Evolutionary conservation across 2,113 vertebrate genomes (phyloP).

Genomic region (Pygathrix nemaeus): DNA sequence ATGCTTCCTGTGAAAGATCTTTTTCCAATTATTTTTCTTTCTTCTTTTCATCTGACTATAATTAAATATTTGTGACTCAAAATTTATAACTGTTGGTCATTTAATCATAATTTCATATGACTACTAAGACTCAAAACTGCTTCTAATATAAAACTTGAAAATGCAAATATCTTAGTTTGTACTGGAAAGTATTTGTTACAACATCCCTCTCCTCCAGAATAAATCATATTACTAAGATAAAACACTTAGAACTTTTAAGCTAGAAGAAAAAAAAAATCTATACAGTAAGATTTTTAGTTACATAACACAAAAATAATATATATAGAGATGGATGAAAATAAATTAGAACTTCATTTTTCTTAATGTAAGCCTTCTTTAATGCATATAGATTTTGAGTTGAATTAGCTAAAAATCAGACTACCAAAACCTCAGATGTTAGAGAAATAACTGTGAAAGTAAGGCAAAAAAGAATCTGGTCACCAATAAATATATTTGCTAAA

Average conservation of each 20-base stretch:
- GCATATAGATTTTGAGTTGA: neutral
- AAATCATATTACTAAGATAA: neutral
- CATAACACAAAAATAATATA: neutral
- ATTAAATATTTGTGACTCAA: neutral
- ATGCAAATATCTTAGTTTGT: neutral
- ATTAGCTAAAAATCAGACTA: neutral
- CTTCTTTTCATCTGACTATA: neutral
- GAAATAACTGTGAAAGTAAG: neutral
- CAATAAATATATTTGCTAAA: neutral
- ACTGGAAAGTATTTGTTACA: neutral
- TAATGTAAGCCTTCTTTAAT: neutral
- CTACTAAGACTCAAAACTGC: neutral
- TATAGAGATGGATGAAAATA: neutral
- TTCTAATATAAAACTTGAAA: neutral
- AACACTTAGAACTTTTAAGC: neutral
- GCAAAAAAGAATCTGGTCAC: neutral
- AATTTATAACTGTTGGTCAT: neutral
- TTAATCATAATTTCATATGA: neutral
- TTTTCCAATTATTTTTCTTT: neutral
- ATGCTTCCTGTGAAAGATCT: neutral
- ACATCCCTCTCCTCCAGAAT: neutral
- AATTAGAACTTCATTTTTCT: neutral
- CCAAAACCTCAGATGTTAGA: accelerated
- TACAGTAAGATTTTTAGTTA: neutral
- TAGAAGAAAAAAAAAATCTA: neutral